phyloP scores from a whole-genome alignment of 1,140 invertebrate genomes.

The Drosophila elegans region DNA sequence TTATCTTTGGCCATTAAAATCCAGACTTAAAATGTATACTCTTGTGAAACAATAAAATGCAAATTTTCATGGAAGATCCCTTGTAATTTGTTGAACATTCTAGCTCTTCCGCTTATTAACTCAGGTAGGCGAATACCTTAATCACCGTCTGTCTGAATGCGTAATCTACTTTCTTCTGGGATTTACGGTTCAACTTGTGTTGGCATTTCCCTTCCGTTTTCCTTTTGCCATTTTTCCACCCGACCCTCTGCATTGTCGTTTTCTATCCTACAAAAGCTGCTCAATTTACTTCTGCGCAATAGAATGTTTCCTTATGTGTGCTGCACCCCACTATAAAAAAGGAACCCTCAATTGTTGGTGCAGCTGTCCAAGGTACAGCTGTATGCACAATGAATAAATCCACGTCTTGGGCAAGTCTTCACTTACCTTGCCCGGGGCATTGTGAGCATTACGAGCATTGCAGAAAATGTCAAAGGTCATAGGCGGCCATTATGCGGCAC shows the following conservation, averaged over 20 bases:
- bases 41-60: background rate
- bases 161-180: constrained; percentile 36
- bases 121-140: constrained; percentile 19
- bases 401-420: constrained; percentile 42
- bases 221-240: background rate
- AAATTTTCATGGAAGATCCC: background rate
- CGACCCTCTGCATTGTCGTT: constrained; percentile 19
- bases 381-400: constrained; percentile 46
- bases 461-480: constrained; percentile 78
- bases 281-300: constrained; percentile 51
- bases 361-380: constrained; percentile 52
- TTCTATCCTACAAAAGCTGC: constrained; percentile 47
- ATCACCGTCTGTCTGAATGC: constrained; percentile 20
- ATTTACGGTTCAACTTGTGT: constrained; percentile 38
- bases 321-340: constrained; percentile 31
- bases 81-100: background rate
- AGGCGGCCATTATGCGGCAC: constrained; percentile 49
- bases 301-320: constrained; percentile 22
- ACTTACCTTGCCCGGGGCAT: constrained; percentile 49
- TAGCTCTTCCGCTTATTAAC: background rate
- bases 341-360: constrained; percentile 55
- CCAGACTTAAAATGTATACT: background rate
- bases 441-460: constrained; percentile 46
- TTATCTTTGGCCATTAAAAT: too few relatives aligned
- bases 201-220: constrained; percentile 33